These are phyloP conservation scores for Ornithorhynchus anatinus DNA, from an alignment of 2,113 vertebrate species.

Conservation along the genomic window DNA sequence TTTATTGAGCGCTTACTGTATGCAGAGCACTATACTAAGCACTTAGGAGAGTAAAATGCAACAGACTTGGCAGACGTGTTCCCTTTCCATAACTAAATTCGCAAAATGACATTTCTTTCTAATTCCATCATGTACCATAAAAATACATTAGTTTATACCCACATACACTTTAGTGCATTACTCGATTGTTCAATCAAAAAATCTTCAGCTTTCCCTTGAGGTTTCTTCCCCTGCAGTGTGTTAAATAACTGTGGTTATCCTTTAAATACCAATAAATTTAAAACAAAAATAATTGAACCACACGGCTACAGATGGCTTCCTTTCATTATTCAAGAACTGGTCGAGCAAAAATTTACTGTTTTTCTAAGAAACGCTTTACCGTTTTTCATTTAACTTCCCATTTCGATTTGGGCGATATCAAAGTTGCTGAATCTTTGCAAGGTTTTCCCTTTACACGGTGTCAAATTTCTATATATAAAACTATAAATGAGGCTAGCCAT, in stretches of 20 bases:
- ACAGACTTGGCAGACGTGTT: too few relatives aligned
- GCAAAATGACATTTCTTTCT: slow-evolving; percentile 26
- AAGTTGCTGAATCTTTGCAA: slow-evolving; percentile 5
- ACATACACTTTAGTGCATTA: slow-evolving; percentile 33
- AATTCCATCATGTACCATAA: slow-evolving; percentile 23
- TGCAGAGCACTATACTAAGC: too few relatives aligned
- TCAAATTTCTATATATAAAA: not conserved
- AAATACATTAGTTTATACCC: slow-evolving; percentile 32
- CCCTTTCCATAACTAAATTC: too few relatives aligned
- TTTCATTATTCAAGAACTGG: slow-evolving; percentile 26
- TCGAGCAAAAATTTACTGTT: slow-evolving; percentile 5
- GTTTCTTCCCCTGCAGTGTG: slow-evolving; percentile 59
- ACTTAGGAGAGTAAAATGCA: too few relatives aligned
- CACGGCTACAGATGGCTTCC: slow-evolving; percentile 39
- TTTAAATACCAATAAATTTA: slow-evolving; percentile 70
- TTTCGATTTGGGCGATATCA: slow-evolving; percentile 24
- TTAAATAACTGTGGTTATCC: slow-evolving; percentile 64
- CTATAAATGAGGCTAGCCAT: not conserved
- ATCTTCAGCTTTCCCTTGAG: slow-evolving; percentile 37
- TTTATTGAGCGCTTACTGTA: too few relatives aligned
- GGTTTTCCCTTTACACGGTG: not conserved
- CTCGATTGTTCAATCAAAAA: slow-evolving; percentile 25
- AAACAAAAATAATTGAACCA: slow-evolving; percentile 65
- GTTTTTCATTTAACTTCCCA: slow-evolving; percentile 32
- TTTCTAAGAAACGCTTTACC: not conserved